A percentile compares a stretch with the other conserved stretches of the same genome.
Conservation (phyloP, 2,888 invertebrate genomes). For the Danaus chrysippus region DNA sequence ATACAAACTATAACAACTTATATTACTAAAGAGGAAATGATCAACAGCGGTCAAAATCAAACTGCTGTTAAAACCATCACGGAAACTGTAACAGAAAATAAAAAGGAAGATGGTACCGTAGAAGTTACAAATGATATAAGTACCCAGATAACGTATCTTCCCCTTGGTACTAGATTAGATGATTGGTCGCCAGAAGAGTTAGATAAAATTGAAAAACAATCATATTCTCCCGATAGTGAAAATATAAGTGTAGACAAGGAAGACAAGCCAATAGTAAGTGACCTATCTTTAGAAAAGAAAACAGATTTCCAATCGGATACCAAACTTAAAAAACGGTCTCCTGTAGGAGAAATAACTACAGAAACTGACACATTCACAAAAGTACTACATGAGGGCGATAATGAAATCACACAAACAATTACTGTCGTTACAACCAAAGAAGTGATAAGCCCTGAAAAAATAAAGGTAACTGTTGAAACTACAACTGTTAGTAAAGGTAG, state of each 20-base stretch:
- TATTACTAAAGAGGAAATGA: constrained; percentile 69
- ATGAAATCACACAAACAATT: constrained; percentile 68
- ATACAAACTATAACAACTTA: constrained; percentile 66
- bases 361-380: constrained; percentile 72
- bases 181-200: constrained; percentile 71
- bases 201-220: constrained; percentile 61
- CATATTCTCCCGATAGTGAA: constrained; percentile 28
- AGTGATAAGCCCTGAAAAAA: constrained; percentile 71
- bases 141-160: constrained; percentile 72
- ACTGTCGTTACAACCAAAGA: constrained; percentile 74
- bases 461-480: constrained; percentile 70
- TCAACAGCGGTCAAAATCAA: constrained; percentile 57
- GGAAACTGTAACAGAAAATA: constrained; percentile 69
- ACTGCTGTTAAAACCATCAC: constrained; percentile 70
- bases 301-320: constrained; percentile 40
- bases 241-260: constrained; percentile 35
- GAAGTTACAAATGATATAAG: constrained; percentile 73
- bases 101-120: constrained; percentile 60
- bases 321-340: constrained; percentile 63
- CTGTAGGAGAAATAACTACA: constrained; percentile 69
- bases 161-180: constrained; percentile 65
- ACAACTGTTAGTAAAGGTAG: constrained; percentile 69
- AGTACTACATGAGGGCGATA: constrained; percentile 64
- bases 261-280: constrained; percentile 43
- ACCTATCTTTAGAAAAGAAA: constrained; percentile 46